Evolutionary conservation across 2,888 invertebrate genomes (phyloP).

Genomic region (Drosophila anceps): DNA sequence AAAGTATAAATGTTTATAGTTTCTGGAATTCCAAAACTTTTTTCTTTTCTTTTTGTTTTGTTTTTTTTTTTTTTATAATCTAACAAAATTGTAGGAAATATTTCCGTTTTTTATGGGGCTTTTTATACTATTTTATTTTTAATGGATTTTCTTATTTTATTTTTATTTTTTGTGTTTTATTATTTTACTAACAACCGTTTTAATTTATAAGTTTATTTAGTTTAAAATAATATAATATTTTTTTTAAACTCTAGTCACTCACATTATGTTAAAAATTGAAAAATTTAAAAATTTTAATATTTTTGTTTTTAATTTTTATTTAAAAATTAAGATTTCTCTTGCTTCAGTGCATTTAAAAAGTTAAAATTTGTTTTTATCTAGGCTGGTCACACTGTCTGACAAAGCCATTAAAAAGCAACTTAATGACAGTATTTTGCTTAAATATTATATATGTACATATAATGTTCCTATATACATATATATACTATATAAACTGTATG

Average conservation of each 20-base stretch:
- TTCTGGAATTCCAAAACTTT: neutral
- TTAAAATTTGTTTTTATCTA: neutral
- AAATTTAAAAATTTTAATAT: neutral
- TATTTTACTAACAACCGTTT: neutral
- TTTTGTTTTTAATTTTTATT: neutral
- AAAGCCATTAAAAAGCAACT: constrained; percentile 1
- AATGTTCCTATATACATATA: neutral
- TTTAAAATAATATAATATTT: too few relatives aligned
- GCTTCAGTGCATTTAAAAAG: neutral
- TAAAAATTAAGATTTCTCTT: neutral
- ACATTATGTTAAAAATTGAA: neutral
- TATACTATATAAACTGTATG: neutral
- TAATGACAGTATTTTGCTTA: neutral
- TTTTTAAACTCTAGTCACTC: neutral
- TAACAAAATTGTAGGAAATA: neutral
- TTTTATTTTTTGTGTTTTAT: neutral
- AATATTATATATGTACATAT: neutral
- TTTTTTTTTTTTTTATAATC: neutral
- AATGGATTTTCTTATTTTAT: neutral
- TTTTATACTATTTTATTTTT: neutral
- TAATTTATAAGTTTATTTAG: too few relatives aligned
- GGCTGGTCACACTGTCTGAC: constrained; percentile 9
- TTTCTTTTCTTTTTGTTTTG: too few relatives aligned
- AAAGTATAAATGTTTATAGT: constrained; percentile 5
- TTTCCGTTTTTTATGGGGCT: neutral